Evolutionary conservation across 1,140 invertebrate species (phyloP).

Genomic region (Diabrotica undecimpunctata): DNA sequence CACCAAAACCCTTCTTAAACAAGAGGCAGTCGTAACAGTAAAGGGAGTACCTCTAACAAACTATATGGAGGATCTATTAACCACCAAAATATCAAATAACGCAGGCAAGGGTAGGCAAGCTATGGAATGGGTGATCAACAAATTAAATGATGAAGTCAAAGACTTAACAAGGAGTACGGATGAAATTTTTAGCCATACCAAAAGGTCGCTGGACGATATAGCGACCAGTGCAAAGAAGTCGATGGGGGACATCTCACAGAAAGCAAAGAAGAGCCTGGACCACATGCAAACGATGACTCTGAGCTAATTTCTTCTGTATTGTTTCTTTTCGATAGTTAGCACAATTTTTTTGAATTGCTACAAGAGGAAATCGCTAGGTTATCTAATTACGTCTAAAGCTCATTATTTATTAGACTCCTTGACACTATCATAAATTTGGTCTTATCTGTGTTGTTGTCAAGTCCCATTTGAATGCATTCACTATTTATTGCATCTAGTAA

Average conservation of each 20-base stretch:
- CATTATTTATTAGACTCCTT: too few relatives aligned
- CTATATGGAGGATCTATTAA: conserved; percentile 89
- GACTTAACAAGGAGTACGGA: conserved; percentile 80
- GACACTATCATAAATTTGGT: too few relatives aligned
- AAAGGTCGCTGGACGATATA: conserved; percentile 77
- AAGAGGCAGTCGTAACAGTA: conserved; percentile 93
- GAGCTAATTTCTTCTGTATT: conserved; percentile 8
- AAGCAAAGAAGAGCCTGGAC: conserved; percentile 53
- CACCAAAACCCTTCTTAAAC: conserved; percentile 82
- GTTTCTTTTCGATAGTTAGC: conserved; percentile 8
- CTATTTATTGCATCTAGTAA: too few relatives aligned
- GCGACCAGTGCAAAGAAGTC: conserved; percentile 69
- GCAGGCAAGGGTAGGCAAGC: conserved; percentile 91
- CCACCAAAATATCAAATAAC: conserved; percentile 86
- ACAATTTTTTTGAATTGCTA: conserved; percentile 12
- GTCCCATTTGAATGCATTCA: too few relatives aligned
- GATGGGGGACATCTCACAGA: conserved; percentile 73
- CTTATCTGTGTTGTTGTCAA: too few relatives aligned
- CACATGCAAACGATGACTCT: conserved; percentile 36
- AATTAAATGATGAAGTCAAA: conserved; percentile 78
- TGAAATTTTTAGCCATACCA: conserved; percentile 73
- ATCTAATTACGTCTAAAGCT: too few relatives aligned
- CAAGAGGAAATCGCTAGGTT: background rate
- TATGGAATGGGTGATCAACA: conserved; percentile 94
- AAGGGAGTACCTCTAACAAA: conserved; percentile 86